Evolutionary conservation across 2,888 invertebrate genomes (phyloP).

Genomic region (Ormyrus pomaceus): DNA sequence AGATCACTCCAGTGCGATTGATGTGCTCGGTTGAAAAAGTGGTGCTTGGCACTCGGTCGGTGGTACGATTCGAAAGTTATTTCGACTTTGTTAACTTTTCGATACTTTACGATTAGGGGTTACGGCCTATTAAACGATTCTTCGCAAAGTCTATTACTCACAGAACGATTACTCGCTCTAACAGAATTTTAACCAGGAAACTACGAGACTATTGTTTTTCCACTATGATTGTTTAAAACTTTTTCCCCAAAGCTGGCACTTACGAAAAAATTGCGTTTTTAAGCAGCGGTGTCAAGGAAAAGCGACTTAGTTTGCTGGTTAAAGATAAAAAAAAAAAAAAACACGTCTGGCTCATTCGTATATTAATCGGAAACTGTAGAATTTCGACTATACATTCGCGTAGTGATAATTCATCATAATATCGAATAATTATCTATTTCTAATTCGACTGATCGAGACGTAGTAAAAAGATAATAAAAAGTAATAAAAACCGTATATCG

Average conservation of each 20-base stretch:
- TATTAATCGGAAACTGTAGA: conserved; percentile 63
- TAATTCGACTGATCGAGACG: conserved; percentile 71
- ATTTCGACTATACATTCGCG: conserved; percentile 61
- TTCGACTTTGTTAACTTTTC: conserved; percentile 69
- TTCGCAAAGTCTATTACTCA: conserved; percentile 67
- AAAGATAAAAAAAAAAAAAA: conserved; percentile 44
- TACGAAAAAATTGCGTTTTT: neutral
- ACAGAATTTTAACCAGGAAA: neutral
- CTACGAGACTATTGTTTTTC: neutral
- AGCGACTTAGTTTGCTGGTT: neutral
- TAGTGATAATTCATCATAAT: conserved; percentile 63
- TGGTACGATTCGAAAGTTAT: conserved; percentile 56
- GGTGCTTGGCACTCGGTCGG: conserved; percentile 38
- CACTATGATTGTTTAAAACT: neutral
- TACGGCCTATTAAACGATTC: conserved; percentile 69
- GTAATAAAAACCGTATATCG: conserved; percentile 69
- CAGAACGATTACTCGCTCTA: conserved; percentile 3
- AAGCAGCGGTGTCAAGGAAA: neutral
- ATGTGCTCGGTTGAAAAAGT: conserved; percentile 5
- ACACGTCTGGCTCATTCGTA: conserved; percentile 52
- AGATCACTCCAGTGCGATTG: no score
- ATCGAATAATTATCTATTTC: conserved; percentile 64
- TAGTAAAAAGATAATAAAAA: conserved; percentile 56
- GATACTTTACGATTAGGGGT: conserved; percentile 67
- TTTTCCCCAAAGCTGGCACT: neutral